These are phyloP conservation scores for Bovichtus diacanthus DNA, from an alignment of 2,797 vertebrate species.

Conservation along the genomic window DNA sequence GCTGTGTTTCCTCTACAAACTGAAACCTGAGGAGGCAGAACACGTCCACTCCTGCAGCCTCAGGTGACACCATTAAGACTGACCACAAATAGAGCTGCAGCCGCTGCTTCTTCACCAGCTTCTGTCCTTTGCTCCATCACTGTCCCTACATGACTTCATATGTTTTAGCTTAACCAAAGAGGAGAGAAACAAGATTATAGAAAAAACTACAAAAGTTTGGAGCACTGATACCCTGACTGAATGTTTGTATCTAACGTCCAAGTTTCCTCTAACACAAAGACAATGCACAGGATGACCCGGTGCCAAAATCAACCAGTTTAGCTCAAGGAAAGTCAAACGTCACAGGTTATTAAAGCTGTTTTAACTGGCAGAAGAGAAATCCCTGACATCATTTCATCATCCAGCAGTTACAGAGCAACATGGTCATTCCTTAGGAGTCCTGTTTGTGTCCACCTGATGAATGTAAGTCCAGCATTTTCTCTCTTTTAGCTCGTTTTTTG, in stretches of 20 bases:
- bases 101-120: background rate
- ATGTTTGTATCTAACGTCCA: background rate
- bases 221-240: background rate
- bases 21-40: constrained; percentile 15
- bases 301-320: background rate
- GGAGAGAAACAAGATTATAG: background rate
- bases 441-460: background rate
- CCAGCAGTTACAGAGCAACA: background rate
- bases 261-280: background rate
- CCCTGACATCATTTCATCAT: background rate
- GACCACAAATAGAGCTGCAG: background rate
- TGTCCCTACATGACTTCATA: background rate
- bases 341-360: background rate
- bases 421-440: background rate
- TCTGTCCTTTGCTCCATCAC: background rate
- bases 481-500: background rate
- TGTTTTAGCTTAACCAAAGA: background rate
- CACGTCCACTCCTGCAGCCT: constrained; percentile 3
- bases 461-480: background rate
- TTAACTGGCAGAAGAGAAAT: background rate
- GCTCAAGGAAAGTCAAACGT: background rate
- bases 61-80: background rate
- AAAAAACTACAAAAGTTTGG: background rate
- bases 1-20: constrained; percentile 37
- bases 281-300: background rate